These are phyloP conservation scores for Melieria crassipennis DNA, from an alignment of 2,888 invertebrate species.

Conservation along the genomic window DNA sequence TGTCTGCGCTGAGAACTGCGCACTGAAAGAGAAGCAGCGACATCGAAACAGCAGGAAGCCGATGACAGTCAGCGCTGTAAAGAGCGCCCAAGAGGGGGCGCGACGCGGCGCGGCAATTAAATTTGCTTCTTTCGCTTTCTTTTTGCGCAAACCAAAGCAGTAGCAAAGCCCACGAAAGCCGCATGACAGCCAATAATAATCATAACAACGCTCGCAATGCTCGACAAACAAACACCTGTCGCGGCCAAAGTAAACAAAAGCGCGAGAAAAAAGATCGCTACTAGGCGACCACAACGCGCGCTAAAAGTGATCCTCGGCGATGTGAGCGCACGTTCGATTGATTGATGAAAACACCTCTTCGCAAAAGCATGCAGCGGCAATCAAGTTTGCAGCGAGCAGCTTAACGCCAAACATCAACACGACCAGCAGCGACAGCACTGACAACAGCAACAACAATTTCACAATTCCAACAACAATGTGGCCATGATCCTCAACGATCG, in stretches of 20 bases:
- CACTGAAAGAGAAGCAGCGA: too few relatives aligned
- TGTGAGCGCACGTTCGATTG: slow-evolving; percentile 45
- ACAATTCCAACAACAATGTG: too few relatives aligned
- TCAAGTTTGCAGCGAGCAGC: background rate
- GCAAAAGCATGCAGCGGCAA: background rate
- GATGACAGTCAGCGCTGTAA: too few relatives aligned
- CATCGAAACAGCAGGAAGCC: too few relatives aligned
- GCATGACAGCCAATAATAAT: background rate
- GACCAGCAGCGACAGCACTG: background rate
- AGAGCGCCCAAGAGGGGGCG: too few relatives aligned
- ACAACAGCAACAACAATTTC: background rate
- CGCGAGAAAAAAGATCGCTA: background rate
- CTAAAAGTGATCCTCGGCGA: background rate
- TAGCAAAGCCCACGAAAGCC: too few relatives aligned
- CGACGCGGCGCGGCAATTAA: too few relatives aligned
- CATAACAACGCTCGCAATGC: background rate
- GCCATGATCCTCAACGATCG: too few relatives aligned
- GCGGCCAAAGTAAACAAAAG: background rate
- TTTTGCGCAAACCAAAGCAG: too few relatives aligned
- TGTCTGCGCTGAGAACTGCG: too few relatives aligned
- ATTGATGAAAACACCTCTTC: slow-evolving; percentile 56
- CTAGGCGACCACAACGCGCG: background rate
- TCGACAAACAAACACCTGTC: background rate
- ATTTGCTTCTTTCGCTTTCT: too few relatives aligned
- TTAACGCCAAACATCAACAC: background rate